These are phyloP conservation scores for Pseudochromis fuscus DNA, from an alignment of 2,797 vertebrate species.

Conservation along the genomic window DNA sequence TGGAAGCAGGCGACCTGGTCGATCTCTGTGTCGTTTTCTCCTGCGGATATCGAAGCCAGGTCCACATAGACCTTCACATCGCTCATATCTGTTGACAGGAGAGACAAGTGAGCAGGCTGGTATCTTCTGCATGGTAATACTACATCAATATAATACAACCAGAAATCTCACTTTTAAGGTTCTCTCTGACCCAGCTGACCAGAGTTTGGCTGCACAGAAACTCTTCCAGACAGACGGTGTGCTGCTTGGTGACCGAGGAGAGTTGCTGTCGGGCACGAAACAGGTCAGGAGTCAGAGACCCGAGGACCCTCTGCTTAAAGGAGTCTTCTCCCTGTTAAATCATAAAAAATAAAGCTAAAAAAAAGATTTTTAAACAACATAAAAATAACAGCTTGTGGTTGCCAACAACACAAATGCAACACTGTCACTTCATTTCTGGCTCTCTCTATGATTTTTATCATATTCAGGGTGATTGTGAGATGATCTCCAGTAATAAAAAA, in stretches of 20 bases:
- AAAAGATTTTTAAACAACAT: background rate
- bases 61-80: slow-evolving; percentile 86
- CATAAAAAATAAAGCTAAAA: fast-evolving
- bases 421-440: no score
- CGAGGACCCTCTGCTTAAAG: slow-evolving; percentile 70
- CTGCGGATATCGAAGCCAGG: slow-evolving; percentile 84
- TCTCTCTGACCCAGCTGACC: slow-evolving; percentile 77
- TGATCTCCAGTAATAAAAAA: no score
- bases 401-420: no score
- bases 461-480: no score
- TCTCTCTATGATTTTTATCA: no score
- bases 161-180: slow-evolving; percentile 78
- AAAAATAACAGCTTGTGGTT: no score
- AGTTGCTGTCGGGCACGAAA: slow-evolving; percentile 70
- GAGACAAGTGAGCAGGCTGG: background rate
- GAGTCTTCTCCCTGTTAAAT: slow-evolving; percentile 65
- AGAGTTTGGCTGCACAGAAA: slow-evolving; percentile 74
- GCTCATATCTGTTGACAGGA: slow-evolving; percentile 71
- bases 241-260: slow-evolving; percentile 58
- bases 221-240: slow-evolving; percentile 78
- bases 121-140: background rate
- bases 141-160: no score
- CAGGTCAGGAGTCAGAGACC: slow-evolving; percentile 70
- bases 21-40: slow-evolving; percentile 84
- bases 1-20: slow-evolving; percentile 85